Evolutionary conservation across 2,888 invertebrate species (phyloP).

Genomic region (Hartigia nigra): DNA sequence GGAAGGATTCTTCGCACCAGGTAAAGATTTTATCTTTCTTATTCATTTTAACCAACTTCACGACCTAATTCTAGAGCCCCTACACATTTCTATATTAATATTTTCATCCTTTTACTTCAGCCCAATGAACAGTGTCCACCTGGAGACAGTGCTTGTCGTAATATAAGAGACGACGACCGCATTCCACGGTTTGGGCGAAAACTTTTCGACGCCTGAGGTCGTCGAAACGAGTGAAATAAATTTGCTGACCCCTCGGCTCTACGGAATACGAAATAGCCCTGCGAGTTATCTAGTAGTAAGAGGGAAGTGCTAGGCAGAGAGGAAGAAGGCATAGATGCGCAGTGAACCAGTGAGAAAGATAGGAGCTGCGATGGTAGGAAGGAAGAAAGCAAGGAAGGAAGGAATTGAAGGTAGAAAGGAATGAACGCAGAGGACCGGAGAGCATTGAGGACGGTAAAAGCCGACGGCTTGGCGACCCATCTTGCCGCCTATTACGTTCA

Average conservation of each 20-base stretch:
- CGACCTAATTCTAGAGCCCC: neutral
- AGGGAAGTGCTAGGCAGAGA: neutral
- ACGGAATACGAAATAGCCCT: slow-evolving; percentile 12
- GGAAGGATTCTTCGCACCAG: neutral
- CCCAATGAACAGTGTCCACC: too few relatives aligned
- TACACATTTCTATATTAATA: too few relatives aligned
- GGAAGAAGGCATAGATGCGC: neutral
- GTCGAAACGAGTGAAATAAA: slow-evolving; percentile 15
- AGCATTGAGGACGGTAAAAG: neutral
- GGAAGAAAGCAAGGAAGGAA: neutral
- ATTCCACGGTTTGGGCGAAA: neutral
- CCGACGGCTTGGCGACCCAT: slow-evolving; percentile 16
- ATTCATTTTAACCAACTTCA: neutral
- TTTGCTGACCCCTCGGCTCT: slow-evolving; percentile 16
- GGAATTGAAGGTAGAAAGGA: neutral
- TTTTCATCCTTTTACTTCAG: too few relatives aligned
- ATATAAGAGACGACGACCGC: slow-evolving; percentile 14
- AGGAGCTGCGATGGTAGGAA: neutral
- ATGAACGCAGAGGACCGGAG: neutral
- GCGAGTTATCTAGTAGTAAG: neutral
- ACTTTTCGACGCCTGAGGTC: neutral
- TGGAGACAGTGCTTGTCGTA: neutral
- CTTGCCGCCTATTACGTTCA: slow-evolving; percentile 48
- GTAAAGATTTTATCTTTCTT: neutral
- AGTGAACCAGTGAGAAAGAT: neutral